Base-by-base conservation (phyloP, 2,888 invertebrate genomes). In the Morpho helenor region DNA sequence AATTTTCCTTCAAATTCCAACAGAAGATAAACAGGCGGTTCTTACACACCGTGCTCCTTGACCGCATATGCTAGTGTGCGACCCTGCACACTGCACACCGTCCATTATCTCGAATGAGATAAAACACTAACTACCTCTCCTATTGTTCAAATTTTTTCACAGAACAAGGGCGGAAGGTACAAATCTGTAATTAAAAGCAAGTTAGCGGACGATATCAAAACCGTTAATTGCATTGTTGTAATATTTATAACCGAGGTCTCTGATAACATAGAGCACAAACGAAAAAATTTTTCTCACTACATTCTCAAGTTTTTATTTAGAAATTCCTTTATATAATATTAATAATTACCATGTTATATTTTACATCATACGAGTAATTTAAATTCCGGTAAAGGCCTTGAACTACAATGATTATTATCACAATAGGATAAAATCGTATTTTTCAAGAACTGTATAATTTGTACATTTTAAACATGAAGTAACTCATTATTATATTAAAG, bases 91-190 rank as follows among this genome's bases (percentile, higher is more conserved):
- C 60, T 47, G 49, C 59, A 59, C 50, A 53, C 53, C 48, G 41
- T 44, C 49, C 42, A 60, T 71, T 72, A 71, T 70, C 73, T 72
- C 61, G 64, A 67, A 62, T 69, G 70, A 71, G 66, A 75, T 66
- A 71, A 74, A 31, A 73, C 70, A 72, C 75, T 73, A 74, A 73
- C 59, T 59, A 66, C 67, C 69, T 70, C 66, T 65, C 69, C 75
- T 73, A 82, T 83, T 82, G 78, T 79, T 79, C 58, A 66, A 59
- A 68, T 70, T 75, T 74, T 31, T 77, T 76, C 73, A 68, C 73
- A 73, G 69, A 72, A 66, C 73, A 74, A 76, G 74, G 73, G 71
- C 77, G 80, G 80, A 80, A 80, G 76, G 72, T 72, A 71, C 69
- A 71, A 70, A 73, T 69, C 68, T 72, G 70, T 77, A 79, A 80